phyloP scores from a whole-genome alignment of 2,888 invertebrate species.

The Petrophora chlorosata region DNA sequence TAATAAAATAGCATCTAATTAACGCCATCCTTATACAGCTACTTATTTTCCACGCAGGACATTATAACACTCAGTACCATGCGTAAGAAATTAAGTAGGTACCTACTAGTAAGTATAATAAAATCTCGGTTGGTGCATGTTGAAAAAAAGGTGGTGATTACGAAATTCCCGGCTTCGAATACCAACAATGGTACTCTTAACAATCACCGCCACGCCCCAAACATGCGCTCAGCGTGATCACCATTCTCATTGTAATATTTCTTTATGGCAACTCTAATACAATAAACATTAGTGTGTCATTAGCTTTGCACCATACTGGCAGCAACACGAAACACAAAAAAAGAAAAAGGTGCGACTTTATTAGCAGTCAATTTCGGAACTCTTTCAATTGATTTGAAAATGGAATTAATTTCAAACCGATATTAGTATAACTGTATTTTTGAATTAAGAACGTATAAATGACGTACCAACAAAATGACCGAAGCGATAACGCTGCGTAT shows the following conservation, averaged over 20 bases:
- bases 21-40: not conserved
- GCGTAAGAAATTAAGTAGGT: no score
- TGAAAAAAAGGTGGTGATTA: constrained; percentile 66
- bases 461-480: constrained; percentile 28
- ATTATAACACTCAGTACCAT: not conserved
- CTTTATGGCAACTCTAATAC: constrained; percentile 78
- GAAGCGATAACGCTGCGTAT: constrained; percentile 53
- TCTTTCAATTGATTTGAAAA: constrained; percentile 28
- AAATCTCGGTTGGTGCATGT: constrained; percentile 29
- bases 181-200: constrained; percentile 71
- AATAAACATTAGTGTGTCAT: constrained; percentile 81
- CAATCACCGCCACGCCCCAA: constrained; percentile 77
- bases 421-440: constrained; percentile 21
- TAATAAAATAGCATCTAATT: not conserved
- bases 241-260: constrained; percentile 77
- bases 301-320: constrained; percentile 74
- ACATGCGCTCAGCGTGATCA: constrained; percentile 77
- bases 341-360: constrained; percentile 43
- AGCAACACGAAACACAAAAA: constrained; percentile 48
- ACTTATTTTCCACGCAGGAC: not conserved
- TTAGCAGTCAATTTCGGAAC: constrained; percentile 37
- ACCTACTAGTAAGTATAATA: constrained; percentile 30
- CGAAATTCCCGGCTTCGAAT: constrained; percentile 66
- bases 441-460: constrained; percentile 22
- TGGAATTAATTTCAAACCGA: constrained; percentile 18